Evolutionary conservation across 2,113 vertebrate species (phyloP).

Genomic region (Cricetomys ansorgei): DNA sequence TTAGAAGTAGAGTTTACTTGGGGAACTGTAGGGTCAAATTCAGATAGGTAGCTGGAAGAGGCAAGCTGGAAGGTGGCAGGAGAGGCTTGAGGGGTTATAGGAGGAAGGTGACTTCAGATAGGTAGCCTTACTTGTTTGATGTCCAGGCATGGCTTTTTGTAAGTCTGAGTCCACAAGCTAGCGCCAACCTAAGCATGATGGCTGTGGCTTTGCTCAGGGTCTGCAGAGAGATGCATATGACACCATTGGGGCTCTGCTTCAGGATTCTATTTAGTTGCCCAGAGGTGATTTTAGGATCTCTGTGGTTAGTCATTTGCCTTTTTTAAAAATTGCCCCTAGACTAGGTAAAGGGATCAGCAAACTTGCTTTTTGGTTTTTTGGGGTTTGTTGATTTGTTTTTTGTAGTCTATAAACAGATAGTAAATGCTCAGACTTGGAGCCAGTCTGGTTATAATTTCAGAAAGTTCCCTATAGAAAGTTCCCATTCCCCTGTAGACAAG

Average conservation of each 20-base stretch:
- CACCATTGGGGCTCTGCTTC: not conserved
- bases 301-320: not conserved
- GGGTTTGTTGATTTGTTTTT: too few relatives aligned
- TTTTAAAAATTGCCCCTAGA: not conserved
- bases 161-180: not conserved
- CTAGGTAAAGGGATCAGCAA: not conserved
- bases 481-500: too few relatives aligned
- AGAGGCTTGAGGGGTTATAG: not conserved
- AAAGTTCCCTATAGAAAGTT: not conserved
- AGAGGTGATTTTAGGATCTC: not conserved
- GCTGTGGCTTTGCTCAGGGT: not conserved
- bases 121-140: fast-evolving
- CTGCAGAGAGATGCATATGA: not conserved
- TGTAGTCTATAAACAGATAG: not conserved
- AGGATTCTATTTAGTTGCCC: not conserved
- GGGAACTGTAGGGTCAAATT: not conserved
- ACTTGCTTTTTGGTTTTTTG: too few relatives aligned
- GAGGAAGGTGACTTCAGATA: not conserved
- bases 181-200: not conserved
- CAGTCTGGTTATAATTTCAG: fast-evolving
- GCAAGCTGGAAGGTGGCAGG: not conserved
- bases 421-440: not conserved
- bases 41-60: not conserved
- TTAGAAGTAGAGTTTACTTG: not conserved
- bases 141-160: not conserved